Evolutionary conservation across 37 sponge, comb jelly and placozoan genomes (phyloP).

Genomic region (Amphimedon queenslandica): DNA sequence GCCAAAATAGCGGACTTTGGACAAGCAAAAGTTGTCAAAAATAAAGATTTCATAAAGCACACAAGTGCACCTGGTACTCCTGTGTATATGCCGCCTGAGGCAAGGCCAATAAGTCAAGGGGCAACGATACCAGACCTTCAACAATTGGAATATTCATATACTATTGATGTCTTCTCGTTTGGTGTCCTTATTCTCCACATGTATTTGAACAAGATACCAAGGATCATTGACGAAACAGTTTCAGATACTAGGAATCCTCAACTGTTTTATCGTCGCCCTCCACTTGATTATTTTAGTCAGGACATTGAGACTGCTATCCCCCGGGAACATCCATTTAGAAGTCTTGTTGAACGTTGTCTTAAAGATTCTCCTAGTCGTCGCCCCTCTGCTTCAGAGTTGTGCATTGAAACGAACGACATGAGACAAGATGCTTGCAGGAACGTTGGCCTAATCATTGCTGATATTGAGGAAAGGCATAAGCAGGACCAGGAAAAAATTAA

Average conservation of each 20-base stretch:
- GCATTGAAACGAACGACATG: background rate
- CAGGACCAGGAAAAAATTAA: background rate
- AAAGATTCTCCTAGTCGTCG: background rate
- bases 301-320: background rate
- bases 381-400: background rate
- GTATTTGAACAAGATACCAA: background rate
- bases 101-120: background rate
- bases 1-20: constrained; percentile 8
- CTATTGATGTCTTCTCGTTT: background rate
- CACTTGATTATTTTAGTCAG: background rate
- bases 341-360: background rate
- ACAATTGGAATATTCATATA: background rate
- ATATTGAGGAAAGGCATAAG: background rate
- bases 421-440: background rate
- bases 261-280: background rate
- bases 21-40: background rate
- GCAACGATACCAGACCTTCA: background rate
- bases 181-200: background rate
- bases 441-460: background rate
- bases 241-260: background rate
- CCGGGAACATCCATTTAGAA: background rate
- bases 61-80: background rate
- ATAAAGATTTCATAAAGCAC: background rate
- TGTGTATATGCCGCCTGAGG: constrained; percentile 1
- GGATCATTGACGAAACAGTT: background rate